Evolutionary conservation across 1,140 invertebrate genomes (phyloP), one percentile per base, ranked within the genome.

Genomic region (Bicyclus anynana): DNA sequence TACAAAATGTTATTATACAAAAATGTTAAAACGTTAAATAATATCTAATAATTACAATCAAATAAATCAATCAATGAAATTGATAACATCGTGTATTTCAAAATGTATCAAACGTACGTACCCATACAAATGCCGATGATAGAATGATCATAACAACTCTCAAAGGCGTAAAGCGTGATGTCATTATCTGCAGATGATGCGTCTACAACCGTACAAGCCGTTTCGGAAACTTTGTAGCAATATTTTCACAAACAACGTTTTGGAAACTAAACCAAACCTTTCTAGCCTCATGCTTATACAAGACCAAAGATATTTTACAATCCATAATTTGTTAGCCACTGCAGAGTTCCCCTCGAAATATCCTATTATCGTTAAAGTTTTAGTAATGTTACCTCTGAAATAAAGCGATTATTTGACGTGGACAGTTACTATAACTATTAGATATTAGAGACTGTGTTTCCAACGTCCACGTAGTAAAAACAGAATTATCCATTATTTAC

Each of bases 231-330:
- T 27, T 40, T n/a, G 21, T 58, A 58, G 56, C 56, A 51, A 61
- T 27, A 51, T 51, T 61, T 23, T 44, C 53, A 42, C 53, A 61
- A 61, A 51, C 54, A 50, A 57, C 47, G 33, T 20, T 23, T 51
- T 26, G 29, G 38, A 26, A 35, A 26, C 50, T 61, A 55, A 51
- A 51, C 59, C 59, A 50, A 55, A 48, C 59, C 52, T 44, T 35
- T 42, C 59, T 61, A 61, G 38, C 37, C 29, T 61, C 53, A 61
- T 61, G 59, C 59, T 61, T 46, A 50, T 47, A 44, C 47, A 55
- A 51, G 12, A 40, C 46, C 16, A 54, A 38, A 40, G 38, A 46
- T 59, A 59, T 53, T 3, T 50, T 44, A 23, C 52, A 33, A 54
- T 20, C 33, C 14, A 16, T 35, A 40, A 47, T 50, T 40, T 37